Evolutionary conservation across 2,113 vertebrate species (phyloP), one percentile per base, ranked within the genome.

Genomic region (Todiramphus chloris): DNA sequence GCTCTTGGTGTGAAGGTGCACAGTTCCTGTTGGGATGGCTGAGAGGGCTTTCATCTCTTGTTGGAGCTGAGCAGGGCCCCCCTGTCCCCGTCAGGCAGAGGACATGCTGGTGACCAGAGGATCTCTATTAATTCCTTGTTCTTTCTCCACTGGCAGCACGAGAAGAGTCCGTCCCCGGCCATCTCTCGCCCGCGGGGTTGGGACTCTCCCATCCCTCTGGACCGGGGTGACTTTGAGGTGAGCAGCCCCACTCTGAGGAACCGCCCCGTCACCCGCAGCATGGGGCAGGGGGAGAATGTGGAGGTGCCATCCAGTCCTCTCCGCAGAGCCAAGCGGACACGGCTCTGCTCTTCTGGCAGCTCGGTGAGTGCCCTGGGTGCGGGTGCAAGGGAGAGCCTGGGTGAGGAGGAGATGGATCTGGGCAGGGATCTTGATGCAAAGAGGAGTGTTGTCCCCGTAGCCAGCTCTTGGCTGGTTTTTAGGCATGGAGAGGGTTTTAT

Each of bases 181-280:
- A 19, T 95, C 44, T 92, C 97, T 64, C 98, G 99, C 14, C 93
- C 97, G 0, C 98, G 98, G 55, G 98, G 97, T 77, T 98, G 98
- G 97, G 99, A 99, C 68, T 98, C 98, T 8, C 98, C 98, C 23
- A 97, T 96, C 89, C 98, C 98, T 9, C 74, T 81, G 21, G 99
- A 99, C 5, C 70, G 97, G 6, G 17, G 68, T 0, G 98, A 98
- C 12, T 3, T 43, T 16, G 99, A 99, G 12, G 86, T 91, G 4
- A 72, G 77, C 21, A 98, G 98, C 93, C 98, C 98, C 3, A 51
- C 95, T 8, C 64, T 91, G 27, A 97, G 98, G 74, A 99, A 95
- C 87, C 99, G 99, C n/a, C 97, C 99, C 0, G 94, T 99, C 35
- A 99, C 98, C 11, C 99, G 99, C 16, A 98, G 98, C 93, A 98